Base-by-base conservation (phyloP, 2,888 invertebrate genomes). In the Caenorhabditis becei region DNA sequence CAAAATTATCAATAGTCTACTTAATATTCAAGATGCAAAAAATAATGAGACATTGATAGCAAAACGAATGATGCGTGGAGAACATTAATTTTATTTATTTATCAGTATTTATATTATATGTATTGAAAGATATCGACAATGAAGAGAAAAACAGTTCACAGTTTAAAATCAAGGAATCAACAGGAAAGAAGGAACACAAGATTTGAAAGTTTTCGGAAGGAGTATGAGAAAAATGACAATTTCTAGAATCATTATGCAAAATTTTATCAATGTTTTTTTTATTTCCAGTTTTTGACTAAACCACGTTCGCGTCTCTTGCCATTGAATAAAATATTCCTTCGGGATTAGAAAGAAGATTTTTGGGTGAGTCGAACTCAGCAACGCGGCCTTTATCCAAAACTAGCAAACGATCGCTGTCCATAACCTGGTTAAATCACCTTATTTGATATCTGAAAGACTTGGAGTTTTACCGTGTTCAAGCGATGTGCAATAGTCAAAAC, bases 401-500 rank as follows among this genome's bases (percentile, higher is more conserved):
- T 2, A 88, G 59, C 1, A 88, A 69, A 14, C 86, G 83, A 77
- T 86, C 86, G 61, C 81, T 81, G 47, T 86, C 86, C 82, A 84
- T 84, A 53, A 86, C 85, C 83, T 83, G 37, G 32, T n/a, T n/a
- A n/a, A n/a, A n/a, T n/a, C n/a, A n/a, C 37, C 37, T 51, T 56
- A 23, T 44, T 24, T 24, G 28, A 10, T 70, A 20, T 20, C 41
- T 20, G 2, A 5, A 47, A 54, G 5, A 14, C 51, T n/a, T 26
- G 3, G 0, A 1, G 2, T 44, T 20, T 20, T 37, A 84, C 85
- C 61, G 85, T 83, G 35, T 83, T 83, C 61, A 85, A 51, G 10
- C 96, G 94, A 96, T 90, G 90, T 11, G 90, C 90, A 63, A 90
- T 90, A 11, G 90, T 90, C 4, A 90, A 78, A 14, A 90, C 95